Base-by-base conservation (phyloP, 2,888 invertebrate species). In the Unio pictorum region DNA sequence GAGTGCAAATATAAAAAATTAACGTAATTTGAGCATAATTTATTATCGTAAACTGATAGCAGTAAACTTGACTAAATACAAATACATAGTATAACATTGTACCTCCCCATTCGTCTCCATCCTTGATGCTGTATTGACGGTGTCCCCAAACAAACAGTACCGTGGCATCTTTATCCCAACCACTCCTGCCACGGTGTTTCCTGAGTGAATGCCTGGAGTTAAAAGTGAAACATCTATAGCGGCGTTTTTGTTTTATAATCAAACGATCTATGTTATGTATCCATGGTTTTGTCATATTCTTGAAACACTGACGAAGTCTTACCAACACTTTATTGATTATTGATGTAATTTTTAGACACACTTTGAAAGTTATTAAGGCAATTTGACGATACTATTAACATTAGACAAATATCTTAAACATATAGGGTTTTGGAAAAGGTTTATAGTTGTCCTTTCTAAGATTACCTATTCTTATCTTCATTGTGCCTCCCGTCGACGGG, bases 111-210 rank as follows among this genome's bases (percentile, higher is more conserved):
- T 84, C 1, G 82, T 81, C 68, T 86, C 86, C 86, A 88, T 86
- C 18, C 86, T 71, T 0, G 84, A 85, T 20, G 87, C 86, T 3
- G 85, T 87, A 68, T 87, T 88, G 18, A 88, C 87, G 2, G 87
- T 86, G 67, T 88, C 87, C 17, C 88, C 88, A 76, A 88, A 88
- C 63, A 88, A 74, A 77, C 96, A 97, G 91, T 96, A 97, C 72
- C 96, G 92, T 0, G 96, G 96, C 96, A 97, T 96, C 71, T 96
- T 96, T 69, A 96, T 92, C 4, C 96, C 96, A 1, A 96, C 96
- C 4, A 96, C 96, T 26, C 95, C 96, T 28, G 96, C 96, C 5
- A 88, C 88, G 3, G 86, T 82, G 18, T 81, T 84, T 1, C 88
- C 88, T 34, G 85, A 82, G 66, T 88, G 88, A 18, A 85, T 74